These are phyloP conservation scores for Dendroctonus valens DNA, from an alignment of 1,140 invertebrate genomes.

Conservation along the genomic window DNA sequence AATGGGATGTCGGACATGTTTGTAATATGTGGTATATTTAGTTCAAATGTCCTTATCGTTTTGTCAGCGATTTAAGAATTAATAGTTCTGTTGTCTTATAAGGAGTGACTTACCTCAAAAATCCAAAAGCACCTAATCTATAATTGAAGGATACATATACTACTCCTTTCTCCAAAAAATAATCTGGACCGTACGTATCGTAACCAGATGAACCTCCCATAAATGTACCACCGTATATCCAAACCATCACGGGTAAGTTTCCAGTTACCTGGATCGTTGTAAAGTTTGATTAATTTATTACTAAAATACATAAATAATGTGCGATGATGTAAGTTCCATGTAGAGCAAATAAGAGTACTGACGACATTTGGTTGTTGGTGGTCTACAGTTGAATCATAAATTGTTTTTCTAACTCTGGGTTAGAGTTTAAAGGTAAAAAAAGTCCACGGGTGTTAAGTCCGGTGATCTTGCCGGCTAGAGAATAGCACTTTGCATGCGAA, in stretches of 20 bases:
- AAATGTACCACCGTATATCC: slow-evolving; percentile 47
- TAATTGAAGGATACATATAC: slow-evolving; percentile 59
- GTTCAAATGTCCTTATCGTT: too few relatives aligned
- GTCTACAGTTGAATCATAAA: too few relatives aligned
- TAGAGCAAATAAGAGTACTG: too few relatives aligned
- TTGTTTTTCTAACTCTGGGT: too few relatives aligned
- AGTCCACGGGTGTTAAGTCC: too few relatives aligned
- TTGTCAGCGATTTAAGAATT: background rate
- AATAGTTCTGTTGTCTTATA: background rate
- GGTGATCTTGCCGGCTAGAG: too few relatives aligned
- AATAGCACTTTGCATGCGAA: too few relatives aligned
- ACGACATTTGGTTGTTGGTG: too few relatives aligned
- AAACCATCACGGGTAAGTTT: slow-evolving; percentile 43
- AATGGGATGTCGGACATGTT: background rate
- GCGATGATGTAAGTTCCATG: background rate
- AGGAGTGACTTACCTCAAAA: slow-evolving; percentile 15
- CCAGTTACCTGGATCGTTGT: slow-evolving; percentile 5
- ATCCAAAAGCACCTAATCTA: slow-evolving; percentile 49
- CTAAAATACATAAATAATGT: background rate
- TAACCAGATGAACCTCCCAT: slow-evolving; percentile 37
- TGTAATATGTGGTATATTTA: too few relatives aligned
- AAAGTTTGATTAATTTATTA: background rate
- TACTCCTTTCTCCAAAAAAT: slow-evolving; percentile 52
- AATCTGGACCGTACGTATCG: slow-evolving; percentile 45
- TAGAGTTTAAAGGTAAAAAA: too few relatives aligned